Base-by-base conservation (phyloP, 37 sponge, comb jelly and placozoan genomes). In the Spongia lamella region DNA sequence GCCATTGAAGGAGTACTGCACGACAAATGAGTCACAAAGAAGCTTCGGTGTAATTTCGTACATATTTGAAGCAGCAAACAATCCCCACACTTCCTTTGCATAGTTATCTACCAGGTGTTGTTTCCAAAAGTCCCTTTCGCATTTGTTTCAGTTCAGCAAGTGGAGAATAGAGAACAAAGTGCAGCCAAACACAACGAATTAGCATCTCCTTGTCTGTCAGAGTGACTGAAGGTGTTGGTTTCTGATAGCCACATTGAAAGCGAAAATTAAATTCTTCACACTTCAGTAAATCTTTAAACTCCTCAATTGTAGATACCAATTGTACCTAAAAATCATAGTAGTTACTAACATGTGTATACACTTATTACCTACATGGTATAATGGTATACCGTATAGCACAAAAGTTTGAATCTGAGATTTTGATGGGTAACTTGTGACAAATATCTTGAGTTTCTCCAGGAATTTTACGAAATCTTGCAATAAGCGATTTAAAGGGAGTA, bases 171-270 rank as follows among this genome's bases (percentile, higher is more conserved):
- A 43, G 31, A 29, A 29, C 21, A 29, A 40, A 38, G 49, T 68
- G 69, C 21, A 68, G 69, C 69, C 69, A 68, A 20, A 68, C 31
- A 43, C 5, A 5, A 43, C 47, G 47, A 43, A 68, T 68, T 7
- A 68, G 6, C 7, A 5, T 13, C 4, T 68, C 69, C 39, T 38
- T 38, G 31, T 40, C 47, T 20, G 6, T 22, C 2, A 38, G 37
- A 5, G n/a, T 49, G 4, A 68, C 16, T 21, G 4, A 21, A 7
- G 69, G 2, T 21, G 29, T 51, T 64, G 66, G 55, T 37, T 43
- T 38, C 3, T 5, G 6, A 20, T 60, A 40, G 32, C 78, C 65
- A 63, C 78, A 77, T 4, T 63, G 35, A 13, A 22, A 77, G 24
- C 52, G 4, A 15, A 77, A 77, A 22, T 40, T 66, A 47, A 51